Percentiles rank a stretch among this genome's conserved stretches.
These are phyloP conservation scores for Phaethon lepturus DNA, from an alignment of 2,113 vertebrate species.

Conservation along the genomic window DNA sequence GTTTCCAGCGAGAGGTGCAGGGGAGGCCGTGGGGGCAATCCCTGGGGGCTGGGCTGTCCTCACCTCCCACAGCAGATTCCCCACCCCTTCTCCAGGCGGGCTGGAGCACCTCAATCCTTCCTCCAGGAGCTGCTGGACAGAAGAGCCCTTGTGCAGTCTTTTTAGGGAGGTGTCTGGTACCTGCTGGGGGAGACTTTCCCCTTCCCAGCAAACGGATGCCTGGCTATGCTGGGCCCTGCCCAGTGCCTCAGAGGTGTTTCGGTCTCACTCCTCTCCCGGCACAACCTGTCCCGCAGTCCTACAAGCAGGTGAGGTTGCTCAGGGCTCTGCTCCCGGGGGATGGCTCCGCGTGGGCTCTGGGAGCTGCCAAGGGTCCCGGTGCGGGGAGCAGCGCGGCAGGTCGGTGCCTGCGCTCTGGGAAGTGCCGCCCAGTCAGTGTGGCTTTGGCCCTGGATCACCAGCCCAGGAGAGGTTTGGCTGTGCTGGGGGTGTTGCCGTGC, in stretches of 20 bases:
- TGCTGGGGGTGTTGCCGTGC: background rate
- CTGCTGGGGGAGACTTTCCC: background rate
- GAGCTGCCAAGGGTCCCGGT: background rate
- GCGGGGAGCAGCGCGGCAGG: rapidly evolving
- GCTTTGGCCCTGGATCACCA: background rate
- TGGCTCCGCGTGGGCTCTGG: background rate
- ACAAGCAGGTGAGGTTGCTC: background rate
- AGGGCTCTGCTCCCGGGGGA: background rate
- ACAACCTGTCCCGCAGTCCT: background rate
- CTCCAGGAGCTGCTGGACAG: background rate
- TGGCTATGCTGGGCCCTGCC: background rate
- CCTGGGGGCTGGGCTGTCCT: background rate
- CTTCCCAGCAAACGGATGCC: background rate
- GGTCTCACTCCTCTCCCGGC: background rate
- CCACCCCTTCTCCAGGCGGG: background rate
- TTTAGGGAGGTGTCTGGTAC: background rate
- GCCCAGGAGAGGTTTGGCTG: background rate
- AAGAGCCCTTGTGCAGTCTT: background rate
- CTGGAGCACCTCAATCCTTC: background rate
- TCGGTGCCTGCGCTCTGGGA: background rate
- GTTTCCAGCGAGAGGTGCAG: background rate
- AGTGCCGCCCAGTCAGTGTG: background rate
- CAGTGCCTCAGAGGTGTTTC: rapidly evolving
- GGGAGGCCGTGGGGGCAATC: background rate
- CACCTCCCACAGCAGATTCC: background rate